A percentile compares a stretch with the other conserved stretches of the same genome.
Evolutionary conservation across 2,888 invertebrate species (phyloP).

Genomic region (Aphrophora alni): DNA sequence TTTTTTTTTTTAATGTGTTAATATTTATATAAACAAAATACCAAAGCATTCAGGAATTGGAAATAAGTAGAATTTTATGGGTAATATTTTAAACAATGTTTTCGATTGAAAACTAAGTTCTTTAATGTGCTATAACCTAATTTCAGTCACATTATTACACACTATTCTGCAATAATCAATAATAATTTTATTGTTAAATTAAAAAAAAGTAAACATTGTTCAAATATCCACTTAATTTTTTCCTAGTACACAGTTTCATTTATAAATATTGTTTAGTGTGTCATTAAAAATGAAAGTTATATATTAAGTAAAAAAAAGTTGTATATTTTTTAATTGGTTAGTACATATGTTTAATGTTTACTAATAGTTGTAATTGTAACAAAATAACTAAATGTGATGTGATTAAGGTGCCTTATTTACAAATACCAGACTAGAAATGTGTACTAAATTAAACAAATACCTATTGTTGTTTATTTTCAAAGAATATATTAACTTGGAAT

Average conservation of each 20-base stretch:
- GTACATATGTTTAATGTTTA: neutral
- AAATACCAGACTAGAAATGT: neutral
- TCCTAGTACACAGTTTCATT: neutral
- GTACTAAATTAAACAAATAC: neutral
- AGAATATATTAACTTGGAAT: neutral
- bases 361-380: neutral
- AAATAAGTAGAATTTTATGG: no score
- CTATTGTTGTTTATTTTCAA: neutral
- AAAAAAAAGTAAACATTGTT: neutral
- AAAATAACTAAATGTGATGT: neutral
- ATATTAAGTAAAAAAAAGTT: neutral
- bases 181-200: no score
- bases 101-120: no score
- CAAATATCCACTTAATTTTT: neutral
- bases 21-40: no score
- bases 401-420: constrained; percentile 1
- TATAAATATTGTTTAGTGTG: neutral
- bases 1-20: no score
- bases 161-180: no score
- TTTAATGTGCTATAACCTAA: no score
- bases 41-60: no score
- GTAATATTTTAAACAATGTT: no score
- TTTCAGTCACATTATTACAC: no score
- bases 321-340: neutral
- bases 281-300: neutral